Evolutionary conservation across 92 coral and sea anemone species (phyloP), one percentile per base, ranked within the genome.

Genomic region (Palythoa caribaeorum): DNA sequence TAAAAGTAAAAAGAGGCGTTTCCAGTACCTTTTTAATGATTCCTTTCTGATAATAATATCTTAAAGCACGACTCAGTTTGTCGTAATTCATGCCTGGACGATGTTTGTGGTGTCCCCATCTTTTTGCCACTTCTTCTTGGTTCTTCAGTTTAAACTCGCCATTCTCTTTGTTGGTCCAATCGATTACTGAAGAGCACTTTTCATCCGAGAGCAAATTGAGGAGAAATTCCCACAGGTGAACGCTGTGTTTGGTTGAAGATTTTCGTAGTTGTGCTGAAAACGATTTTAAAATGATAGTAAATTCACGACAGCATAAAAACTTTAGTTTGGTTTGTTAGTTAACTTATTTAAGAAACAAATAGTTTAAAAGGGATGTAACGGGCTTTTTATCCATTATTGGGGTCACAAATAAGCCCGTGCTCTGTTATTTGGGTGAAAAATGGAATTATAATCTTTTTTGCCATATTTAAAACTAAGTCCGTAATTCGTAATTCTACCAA

Each of bases 61-160:
- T 84, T 47, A 96, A 71, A 2, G 99, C 98, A 21, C 99, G 90
- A 68, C 99, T 96, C 38, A 96, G 93, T 83, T 96, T 96, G 71
- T 96, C 99, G 55, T 96, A 96, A 62, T 96, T 96, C 99, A 96
- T 96, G 8, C 96, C 90, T 0, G 99, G 99, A 54, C 98, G 84
- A 14, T 94, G 96, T 55, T 96, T 96, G 37, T 95, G 60, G 40
- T 87, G 78, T 11, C 99, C 99, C 99, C 99, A 96, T 86, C 96
- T 90, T 63, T 94, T 93, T 1, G 99, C 99, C 0, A 96, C 99
- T 63, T 95, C 99, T 69, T 96, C 99, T 77, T 95, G 99, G 57
- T 96, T 94, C 65, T 90, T 91, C 6, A 96, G 83, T 72, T 96
- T 96, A 76, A 96, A 96, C 80, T 96, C 99, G 16, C 96, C 96